Evolutionary conservation across 92 coral and sea anemone genomes (phyloP).

Genomic region (Phenganax stokvisi): DNA sequence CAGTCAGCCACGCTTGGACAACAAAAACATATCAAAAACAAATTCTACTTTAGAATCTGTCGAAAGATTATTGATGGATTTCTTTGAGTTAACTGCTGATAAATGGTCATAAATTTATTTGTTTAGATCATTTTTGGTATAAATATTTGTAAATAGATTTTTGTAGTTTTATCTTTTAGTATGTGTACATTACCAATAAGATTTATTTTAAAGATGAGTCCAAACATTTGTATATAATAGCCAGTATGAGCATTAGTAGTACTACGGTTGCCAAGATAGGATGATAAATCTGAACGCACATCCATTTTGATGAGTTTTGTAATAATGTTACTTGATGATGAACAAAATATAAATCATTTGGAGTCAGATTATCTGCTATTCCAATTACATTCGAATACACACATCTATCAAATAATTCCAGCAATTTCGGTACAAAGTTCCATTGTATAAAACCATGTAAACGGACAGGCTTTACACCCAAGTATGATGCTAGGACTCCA

Average conservation of each 20-base stretch:
- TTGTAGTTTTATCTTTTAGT: background rate
- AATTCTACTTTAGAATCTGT: constrained; percentile 24
- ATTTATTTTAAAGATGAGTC: too few relatives aligned
- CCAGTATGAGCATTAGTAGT: background rate
- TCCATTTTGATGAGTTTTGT: constrained; percentile 27
- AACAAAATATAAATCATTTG: constrained; percentile 55
- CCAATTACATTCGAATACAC: constrained; percentile 58
- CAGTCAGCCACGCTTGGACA: constrained; percentile 10
- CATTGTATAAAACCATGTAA: constrained; percentile 58
- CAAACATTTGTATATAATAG: background rate
- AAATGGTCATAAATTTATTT: background rate
- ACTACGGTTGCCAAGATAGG: constrained; percentile 1
- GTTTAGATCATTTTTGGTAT: background rate
- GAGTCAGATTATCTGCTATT: constrained; percentile 66
- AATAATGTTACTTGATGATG: constrained; percentile 41
- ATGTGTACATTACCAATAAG: background rate
- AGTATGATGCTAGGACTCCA: constrained; percentile 49
- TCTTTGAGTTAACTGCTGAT: constrained; percentile 18
- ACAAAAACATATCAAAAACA: background rate
- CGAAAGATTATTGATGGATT: constrained; percentile 27
- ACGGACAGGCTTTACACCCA: constrained; percentile 37
- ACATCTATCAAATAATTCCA: constrained; percentile 56
- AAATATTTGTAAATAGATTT: constrained; percentile 8
- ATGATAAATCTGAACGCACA: constrained; percentile 23
- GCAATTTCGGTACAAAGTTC: constrained; percentile 25